phyloP scores from a whole-genome alignment of 2,888 invertebrate genomes.

The Campoplex nolae region DNA sequence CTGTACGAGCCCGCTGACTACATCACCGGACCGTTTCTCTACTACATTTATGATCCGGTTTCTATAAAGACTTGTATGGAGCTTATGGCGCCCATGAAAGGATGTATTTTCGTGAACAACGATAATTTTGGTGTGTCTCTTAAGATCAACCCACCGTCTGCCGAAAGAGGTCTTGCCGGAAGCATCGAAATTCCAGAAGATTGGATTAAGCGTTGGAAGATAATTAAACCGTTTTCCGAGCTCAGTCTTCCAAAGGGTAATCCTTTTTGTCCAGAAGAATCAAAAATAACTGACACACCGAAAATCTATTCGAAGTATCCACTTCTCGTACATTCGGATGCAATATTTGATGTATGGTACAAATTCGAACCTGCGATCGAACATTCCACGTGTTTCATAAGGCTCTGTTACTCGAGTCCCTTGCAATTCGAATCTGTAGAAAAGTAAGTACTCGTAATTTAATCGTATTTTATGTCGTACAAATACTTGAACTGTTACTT shows the following conservation, averaged over 20 bases:
- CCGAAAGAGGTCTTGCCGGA: slow-evolving; percentile 85
- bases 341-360: slow-evolving; percentile 91
- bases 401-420: slow-evolving; percentile 90
- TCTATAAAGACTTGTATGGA: slow-evolving; percentile 87
- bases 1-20: slow-evolving; percentile 92
- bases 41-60: slow-evolving; percentile 92
- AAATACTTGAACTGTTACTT: no score
- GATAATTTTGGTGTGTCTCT: slow-evolving; percentile 85
- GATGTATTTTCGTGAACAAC: slow-evolving; percentile 90
- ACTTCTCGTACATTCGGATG: slow-evolving; percentile 86
- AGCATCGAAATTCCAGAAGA: slow-evolving; percentile 87
- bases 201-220: slow-evolving; percentile 89
- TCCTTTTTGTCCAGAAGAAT: slow-evolving; percentile 90
- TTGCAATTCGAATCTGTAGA: slow-evolving; percentile 87
- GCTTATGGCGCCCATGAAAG: slow-evolving; percentile 87
- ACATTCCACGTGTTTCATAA: slow-evolving; percentile 90
- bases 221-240: slow-evolving; percentile 86
- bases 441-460: slow-evolving; percentile 86
- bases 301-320: slow-evolving; percentile 85
- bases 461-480: not conserved
- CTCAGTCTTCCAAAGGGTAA: slow-evolving; percentile 90
- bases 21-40: slow-evolving; percentile 81
- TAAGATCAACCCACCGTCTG: slow-evolving; percentile 90
- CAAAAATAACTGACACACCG: slow-evolving; percentile 86
- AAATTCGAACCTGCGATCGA: slow-evolving; percentile 93